A percentile compares a stretch with the other conserved stretches of the same genome.
These are phyloP conservation scores for Aplochiton taeniatus DNA, from an alignment of 2,797 vertebrate genomes.

Conservation along the genomic window DNA sequence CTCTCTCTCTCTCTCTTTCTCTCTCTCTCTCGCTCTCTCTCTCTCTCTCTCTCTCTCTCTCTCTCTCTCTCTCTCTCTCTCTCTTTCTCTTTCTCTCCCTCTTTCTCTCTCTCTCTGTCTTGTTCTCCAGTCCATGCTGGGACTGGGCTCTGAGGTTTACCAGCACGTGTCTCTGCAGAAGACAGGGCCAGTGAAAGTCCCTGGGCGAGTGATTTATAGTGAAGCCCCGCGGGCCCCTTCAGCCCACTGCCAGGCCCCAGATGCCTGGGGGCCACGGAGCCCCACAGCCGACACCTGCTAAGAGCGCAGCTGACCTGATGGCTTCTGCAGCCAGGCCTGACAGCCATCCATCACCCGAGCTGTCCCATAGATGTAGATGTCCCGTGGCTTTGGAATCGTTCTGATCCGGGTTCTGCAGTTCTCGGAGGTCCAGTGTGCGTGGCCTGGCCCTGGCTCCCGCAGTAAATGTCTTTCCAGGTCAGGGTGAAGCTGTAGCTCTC, in stretches of 20 bases:
- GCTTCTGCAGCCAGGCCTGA: too few species aligned
- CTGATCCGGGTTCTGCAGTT: too few species aligned
- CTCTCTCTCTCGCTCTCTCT: constrained; percentile 50
- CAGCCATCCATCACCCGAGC: too few species aligned
- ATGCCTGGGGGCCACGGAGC: constrained; percentile 4
- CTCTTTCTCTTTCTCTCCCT: constrained; percentile 35
- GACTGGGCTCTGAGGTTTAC: constrained; percentile 60
- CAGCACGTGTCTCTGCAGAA: constrained; percentile 55
- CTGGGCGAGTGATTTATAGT: constrained; percentile 60
- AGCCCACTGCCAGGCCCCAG: constrained; percentile 34
- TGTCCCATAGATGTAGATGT: too few species aligned
- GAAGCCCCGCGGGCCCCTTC: constrained; percentile 35
- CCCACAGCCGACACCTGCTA: constrained; percentile 56
- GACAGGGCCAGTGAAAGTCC: constrained; percentile 52
- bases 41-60: constrained; percentile 28
- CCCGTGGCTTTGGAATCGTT: too few species aligned
- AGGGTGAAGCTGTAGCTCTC: neutral
- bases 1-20: constrained; percentile 21
- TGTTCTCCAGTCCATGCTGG: constrained; percentile 55
- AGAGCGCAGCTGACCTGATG: neutral
- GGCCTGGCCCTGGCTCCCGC: too few species aligned
- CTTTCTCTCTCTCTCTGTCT: too few species aligned
- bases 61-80: constrained; percentile 40
- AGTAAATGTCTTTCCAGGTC: too few species aligned
- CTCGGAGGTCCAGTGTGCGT: too few species aligned